phyloP scores from a whole-genome alignment of 2,888 invertebrate species.

The Ophion slaviceki region DNA sequence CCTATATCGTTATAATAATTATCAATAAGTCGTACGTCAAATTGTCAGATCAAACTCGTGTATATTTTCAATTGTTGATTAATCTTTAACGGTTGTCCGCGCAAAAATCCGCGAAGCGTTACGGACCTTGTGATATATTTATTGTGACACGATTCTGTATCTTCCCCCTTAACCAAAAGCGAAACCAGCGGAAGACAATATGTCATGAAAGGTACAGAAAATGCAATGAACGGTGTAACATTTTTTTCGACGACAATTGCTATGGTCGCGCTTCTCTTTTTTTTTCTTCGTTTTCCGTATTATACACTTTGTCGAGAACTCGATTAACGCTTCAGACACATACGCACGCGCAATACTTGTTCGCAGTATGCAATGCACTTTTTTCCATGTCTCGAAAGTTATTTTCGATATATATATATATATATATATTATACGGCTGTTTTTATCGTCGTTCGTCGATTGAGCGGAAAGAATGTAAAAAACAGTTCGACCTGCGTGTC shows the following conservation, averaged over 20 bases:
- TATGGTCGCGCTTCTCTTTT: not conserved
- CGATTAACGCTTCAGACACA: conserved; percentile 39
- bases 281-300: not conserved
- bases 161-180: conserved; percentile 75
- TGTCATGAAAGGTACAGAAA: conserved; percentile 80
- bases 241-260: conserved; percentile 13
- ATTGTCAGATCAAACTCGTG: conserved; percentile 15
- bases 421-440: not conserved
- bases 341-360: conserved; percentile 36
- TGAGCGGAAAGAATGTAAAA: conserved; percentile 3
- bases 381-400: conserved; percentile 8
- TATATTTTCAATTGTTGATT: conserved; percentile 19
- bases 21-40: not conserved
- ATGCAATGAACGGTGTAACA: conserved; percentile 60
- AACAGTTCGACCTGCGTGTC: not conserved
- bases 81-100: conserved; percentile 5
- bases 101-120: not conserved
- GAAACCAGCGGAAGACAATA: conserved; percentile 81
- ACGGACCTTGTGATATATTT: conserved; percentile 32
- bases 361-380: conserved; percentile 29
- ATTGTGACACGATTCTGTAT: conserved; percentile 73
- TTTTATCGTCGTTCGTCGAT: conserved; percentile 14
- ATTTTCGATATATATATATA: not conserved
- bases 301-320: not conserved
- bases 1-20: conserved; percentile 8